Evolutionary conservation across 1,140 invertebrate genomes (phyloP), one percentile per base, ranked within the genome.

Genomic region (Drosophila azteca): DNA sequence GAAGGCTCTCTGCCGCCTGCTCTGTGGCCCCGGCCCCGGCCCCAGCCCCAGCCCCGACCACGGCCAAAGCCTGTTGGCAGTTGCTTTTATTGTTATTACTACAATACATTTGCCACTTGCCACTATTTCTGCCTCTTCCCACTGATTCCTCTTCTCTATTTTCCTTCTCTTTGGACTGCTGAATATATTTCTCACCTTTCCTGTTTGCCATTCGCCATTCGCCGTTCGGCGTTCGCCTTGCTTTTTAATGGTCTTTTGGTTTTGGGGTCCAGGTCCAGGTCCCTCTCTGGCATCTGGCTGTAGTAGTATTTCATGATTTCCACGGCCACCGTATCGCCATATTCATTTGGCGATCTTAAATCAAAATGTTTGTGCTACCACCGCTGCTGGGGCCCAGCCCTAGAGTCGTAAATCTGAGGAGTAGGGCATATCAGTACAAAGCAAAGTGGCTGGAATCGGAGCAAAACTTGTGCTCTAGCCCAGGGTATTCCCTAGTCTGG

Each of bases 61-160:
- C 5, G 24, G 24, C 51, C 52, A 69, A 41, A 57, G 77, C 60
- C 82, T 77, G 68, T 69, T 81, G 62, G 66, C 82, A 81, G 82
- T 85, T 81, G 82, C 82, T 85, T 85, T 85, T 85, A 85, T 85
- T 85, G 82, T 85, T 85, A 85, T 85, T 85, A 85, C 82, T 87
- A 85, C 82, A 85, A 85, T 85, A 85, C 82, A 85, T 85, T 85
- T 85, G 82, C 77, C 82, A 85, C 74, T 87, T 69, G 72, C 74
- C 77, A 87, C 82, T 85, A 87, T 85, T 87, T 77, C 77, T 78
- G 82, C 80, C 61, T 77, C 79, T 39, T 67, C 67, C 11, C 35
- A 13, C 35, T 15, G 62, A 29, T 61, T 70, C 46, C 20, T 43
- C 35, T 45, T 68, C 44, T 31, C 20, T 55, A 20, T 55, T 54